phyloP scores from a whole-genome alignment of 2,797 vertebrate genomes.

The Sebastes wilsoni region DNA sequence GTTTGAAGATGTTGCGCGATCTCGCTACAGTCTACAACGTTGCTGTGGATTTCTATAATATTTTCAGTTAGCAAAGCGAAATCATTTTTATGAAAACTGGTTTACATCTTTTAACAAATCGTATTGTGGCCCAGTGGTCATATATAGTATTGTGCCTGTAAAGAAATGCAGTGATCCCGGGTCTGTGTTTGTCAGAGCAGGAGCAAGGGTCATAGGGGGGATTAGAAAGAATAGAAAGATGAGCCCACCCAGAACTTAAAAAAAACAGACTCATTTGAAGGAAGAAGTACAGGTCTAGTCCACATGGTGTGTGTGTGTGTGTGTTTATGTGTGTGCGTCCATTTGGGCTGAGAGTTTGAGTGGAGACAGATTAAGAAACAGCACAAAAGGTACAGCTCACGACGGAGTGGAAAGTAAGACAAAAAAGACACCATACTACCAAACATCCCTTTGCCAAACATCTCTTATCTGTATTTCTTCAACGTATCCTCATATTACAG shows the following conservation, averaged over 20 bases:
- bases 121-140: background rate
- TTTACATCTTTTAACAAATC: background rate
- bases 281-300: constrained; percentile 1
- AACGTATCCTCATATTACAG: too few species aligned
- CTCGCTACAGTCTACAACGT: background rate
- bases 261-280: constrained; percentile 28
- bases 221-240: constrained; percentile 52
- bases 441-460: background rate
- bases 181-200: constrained; percentile 45
- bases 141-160: background rate
- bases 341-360: background rate
- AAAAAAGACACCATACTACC: background rate
- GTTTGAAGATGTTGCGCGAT: background rate
- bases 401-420: background rate
- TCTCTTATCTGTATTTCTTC: background rate
- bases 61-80: background rate
- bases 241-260: constrained; percentile 57
- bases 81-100: background rate
- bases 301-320: background rate
- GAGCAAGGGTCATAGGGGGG: constrained; percentile 46
- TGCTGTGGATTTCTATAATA: background rate
- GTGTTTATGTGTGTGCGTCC: background rate
- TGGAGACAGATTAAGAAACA: background rate
- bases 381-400: background rate
- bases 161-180: constrained; percentile 17